Conservation (phyloP, 2,113 vertebrate species). For the Bolborhynchus lineola region DNA sequence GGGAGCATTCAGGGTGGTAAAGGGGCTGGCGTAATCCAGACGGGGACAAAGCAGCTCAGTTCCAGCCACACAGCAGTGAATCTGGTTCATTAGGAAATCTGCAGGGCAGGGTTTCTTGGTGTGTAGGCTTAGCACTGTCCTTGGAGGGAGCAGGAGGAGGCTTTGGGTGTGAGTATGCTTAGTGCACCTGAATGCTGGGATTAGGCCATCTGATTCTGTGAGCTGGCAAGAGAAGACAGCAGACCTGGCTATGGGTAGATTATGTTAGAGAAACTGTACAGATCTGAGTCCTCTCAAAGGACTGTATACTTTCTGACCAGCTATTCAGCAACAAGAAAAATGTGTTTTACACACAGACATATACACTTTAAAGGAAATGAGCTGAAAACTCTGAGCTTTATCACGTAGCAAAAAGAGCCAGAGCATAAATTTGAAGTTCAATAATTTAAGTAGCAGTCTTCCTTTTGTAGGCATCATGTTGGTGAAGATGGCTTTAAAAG, state of each 20-base stretch:
- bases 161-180: background rate
- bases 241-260: background rate
- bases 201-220: background rate
- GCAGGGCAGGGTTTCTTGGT: background rate
- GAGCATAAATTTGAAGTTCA: background rate
- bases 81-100: background rate
- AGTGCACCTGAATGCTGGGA: background rate
- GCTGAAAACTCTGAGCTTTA: background rate
- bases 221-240: background rate
- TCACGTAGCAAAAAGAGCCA: background rate
- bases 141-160: background rate
- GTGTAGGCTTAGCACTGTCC: background rate
- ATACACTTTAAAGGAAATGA: background rate
- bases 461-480: background rate
- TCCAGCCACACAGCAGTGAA: background rate
- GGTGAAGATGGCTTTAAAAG: background rate
- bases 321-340: background rate
- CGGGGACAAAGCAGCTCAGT: accelerated
- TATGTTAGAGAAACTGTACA: background rate
- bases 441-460: background rate
- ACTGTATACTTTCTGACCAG: background rate
- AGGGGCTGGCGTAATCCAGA: background rate
- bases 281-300: background rate
- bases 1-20: background rate
- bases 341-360: accelerated